These are phyloP conservation scores for Acomys russatus DNA, from an alignment of 2,797 vertebrate genomes.

Conservation along the genomic window DNA sequence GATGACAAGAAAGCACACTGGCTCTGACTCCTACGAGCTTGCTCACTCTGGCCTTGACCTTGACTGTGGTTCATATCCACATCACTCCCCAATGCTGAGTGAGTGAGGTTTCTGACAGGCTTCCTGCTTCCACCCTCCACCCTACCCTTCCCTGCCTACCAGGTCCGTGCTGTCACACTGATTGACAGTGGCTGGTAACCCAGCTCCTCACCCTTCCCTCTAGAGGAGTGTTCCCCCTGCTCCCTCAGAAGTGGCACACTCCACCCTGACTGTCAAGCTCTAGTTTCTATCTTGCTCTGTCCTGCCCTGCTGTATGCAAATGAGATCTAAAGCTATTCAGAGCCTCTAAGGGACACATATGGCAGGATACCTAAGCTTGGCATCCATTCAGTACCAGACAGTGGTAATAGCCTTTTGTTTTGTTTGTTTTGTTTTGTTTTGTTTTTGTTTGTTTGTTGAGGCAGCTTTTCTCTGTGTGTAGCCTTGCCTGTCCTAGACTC, in stretches of 20 bases:
- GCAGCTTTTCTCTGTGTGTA: too few species aligned
- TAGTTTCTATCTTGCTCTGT: not conserved
- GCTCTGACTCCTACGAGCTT: not conserved
- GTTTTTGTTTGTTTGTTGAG: too few species aligned
- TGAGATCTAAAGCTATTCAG: not conserved
- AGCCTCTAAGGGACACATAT: not conserved
- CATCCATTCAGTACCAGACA: not conserved
- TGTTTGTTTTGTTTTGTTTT: too few species aligned
- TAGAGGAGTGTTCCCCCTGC: not conserved
- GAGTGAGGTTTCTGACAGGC: not conserved
- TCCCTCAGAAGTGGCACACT: constrained; percentile 23
- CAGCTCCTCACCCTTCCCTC: not conserved
- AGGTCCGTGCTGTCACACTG: not conserved
- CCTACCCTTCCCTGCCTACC: not conserved
- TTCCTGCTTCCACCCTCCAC: not conserved
- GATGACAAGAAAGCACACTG: not conserved
- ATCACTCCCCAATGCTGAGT: not conserved
- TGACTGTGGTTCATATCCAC: not conserved
- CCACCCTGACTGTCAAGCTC: constrained; percentile 1
- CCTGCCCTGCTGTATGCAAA: not conserved
- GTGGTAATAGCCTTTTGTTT: not conserved
- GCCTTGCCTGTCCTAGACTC: too few species aligned
- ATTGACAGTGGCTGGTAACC: not conserved
- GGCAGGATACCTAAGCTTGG: not conserved
- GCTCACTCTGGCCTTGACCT: not conserved